These are phyloP conservation scores for Atrina japonica DNA, from an alignment of 2,888 invertebrate genomes.

Conservation along the genomic window DNA sequence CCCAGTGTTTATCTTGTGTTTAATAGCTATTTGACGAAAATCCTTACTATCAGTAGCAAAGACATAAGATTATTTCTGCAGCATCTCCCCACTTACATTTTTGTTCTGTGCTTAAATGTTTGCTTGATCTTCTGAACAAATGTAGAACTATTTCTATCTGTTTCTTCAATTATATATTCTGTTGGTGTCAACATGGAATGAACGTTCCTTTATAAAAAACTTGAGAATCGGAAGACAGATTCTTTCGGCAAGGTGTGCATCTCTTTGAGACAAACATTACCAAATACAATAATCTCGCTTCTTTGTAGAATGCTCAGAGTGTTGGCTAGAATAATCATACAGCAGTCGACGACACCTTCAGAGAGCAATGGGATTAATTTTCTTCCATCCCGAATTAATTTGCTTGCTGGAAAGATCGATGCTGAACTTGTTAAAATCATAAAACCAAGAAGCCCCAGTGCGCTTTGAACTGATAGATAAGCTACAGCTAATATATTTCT, in stretches of 20 bases:
- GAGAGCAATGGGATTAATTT: neutral
- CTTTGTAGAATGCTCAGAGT: too few relatives aligned
- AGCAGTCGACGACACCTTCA: neutral
- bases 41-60: too few relatives aligned
- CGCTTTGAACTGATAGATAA: neutral
- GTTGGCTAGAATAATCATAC: neutral
- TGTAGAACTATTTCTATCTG: neutral
- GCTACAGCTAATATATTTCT: neutral
- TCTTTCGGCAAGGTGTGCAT: neutral
- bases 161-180: neutral
- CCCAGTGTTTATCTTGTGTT: slow-evolving; percentile 26
- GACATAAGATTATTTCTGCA: too few relatives aligned
- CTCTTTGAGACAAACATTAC: neutral
- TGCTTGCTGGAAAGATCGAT: neutral
- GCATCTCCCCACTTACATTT: too few relatives aligned
- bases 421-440: neutral
- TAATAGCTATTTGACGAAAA: too few relatives aligned
- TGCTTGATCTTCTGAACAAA: too few relatives aligned
- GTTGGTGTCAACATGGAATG: neutral
- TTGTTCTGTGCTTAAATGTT: too few relatives aligned
- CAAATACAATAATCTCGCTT: too few relatives aligned
- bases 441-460: slow-evolving; percentile 5
- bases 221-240: neutral
- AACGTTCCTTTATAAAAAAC: neutral
- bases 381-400: neutral